phyloP scores from a whole-genome alignment of 2,888 invertebrate species.

The Pardosa pseudoannulata region DNA sequence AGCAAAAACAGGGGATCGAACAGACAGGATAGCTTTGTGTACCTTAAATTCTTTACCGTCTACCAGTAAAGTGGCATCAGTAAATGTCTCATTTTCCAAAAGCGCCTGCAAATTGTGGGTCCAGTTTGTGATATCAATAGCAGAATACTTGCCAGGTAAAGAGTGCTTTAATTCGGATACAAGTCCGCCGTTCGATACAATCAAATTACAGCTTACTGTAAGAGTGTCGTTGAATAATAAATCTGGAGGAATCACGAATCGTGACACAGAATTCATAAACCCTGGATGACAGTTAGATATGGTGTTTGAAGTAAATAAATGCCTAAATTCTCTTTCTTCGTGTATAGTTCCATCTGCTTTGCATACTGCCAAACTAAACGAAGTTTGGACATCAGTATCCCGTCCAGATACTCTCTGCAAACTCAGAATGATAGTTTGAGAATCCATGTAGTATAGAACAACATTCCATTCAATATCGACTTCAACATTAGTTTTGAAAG shows the following conservation, averaged over 20 bases:
- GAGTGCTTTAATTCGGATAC: neutral
- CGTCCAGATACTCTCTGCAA: constrained; percentile 1
- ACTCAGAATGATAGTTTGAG: neutral
- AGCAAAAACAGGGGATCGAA: constrained; percentile 9
- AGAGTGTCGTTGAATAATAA: constrained; percentile 3
- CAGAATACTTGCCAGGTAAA: neutral
- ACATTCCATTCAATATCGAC: neutral
- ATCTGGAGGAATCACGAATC: neutral
- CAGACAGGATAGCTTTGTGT: neutral
- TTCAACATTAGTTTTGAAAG: neutral
- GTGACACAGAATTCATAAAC: neutral
- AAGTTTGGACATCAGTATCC: neutral
- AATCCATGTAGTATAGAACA: neutral
- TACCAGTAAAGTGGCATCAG: neutral
- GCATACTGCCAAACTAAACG: neutral
- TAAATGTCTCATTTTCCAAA: neutral
- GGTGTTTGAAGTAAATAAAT: neutral
- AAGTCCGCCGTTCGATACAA: neutral
- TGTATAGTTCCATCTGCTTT: neutral
- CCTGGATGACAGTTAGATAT: neutral
- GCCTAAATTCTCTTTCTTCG: neutral
- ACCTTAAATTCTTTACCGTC: neutral
- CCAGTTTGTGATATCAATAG: neutral
- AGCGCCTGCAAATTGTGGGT: neutral
- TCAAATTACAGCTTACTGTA: neutral